Base-by-base conservation (phyloP, 2,113 vertebrate genomes). In the Etia nguti region DNA sequence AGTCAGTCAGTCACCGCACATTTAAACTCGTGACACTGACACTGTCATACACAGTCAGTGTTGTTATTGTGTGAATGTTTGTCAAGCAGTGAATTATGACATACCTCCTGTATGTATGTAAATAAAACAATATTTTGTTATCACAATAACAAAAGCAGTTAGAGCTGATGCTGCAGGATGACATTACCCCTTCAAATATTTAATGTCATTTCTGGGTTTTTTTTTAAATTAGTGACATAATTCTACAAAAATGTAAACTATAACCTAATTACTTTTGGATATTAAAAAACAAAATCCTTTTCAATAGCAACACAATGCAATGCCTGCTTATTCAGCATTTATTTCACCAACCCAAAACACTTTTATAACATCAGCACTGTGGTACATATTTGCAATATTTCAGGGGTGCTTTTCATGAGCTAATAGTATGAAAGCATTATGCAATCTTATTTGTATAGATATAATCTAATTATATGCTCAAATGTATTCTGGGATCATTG, bases 1-100 rank as follows among this genome's bases (percentile, higher is more conserved):
- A 79, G n/a, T 26, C 46, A 62, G 29, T 62, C 60, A 36, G 57
- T 16, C 22, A 22, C 24, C 0, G 43, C 22, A 0, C 41, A 29
- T 20, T 75, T 68, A 75, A 46, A n/a, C 13, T 11, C 6, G 11
- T 65, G 56, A 50, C 65, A 24, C 41, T 10, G 41, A 73, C 41
- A 16, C 41, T 43, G 68, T 73, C 68, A 18, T 10, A 73, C 0
- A 18, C 12, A 6, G n/a, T 3, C 36, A 26, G 22, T 26, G 13
- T 6, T 73, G 41, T 16, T 73, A 43, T 2, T 70, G 62, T 26
- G 22, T 3, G 65, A 46, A 70, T 26, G 68, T 5, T 48, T 48
- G 22, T 46, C 9, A 10, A 48, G 15, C 41, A 26, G 62, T 22
- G 11, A 65, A n/a, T 38, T n/a, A 65, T 8, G 60, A 38, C 31